These are phyloP conservation scores for Hymenopus coronatus DNA, from an alignment of 2,888 invertebrate species.

Conservation along the genomic window DNA sequence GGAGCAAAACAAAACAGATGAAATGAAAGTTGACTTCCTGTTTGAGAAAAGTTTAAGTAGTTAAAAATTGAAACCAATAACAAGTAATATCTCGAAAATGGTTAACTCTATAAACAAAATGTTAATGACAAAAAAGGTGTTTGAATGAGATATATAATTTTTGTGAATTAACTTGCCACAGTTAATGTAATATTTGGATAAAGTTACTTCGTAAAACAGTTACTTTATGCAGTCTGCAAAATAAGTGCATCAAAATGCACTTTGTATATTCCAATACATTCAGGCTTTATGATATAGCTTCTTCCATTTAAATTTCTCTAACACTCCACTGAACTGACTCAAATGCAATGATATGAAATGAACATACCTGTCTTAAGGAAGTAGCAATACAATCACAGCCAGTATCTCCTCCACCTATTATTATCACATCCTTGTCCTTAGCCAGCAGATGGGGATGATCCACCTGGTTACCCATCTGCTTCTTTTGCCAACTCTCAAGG, in stretches of 20 bases:
- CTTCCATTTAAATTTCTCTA: not conserved
- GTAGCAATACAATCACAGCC: conserved; percentile 99
- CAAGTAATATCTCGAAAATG: no score
- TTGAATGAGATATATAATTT: no score
- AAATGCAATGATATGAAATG: not conserved
- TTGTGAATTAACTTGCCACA: no score
- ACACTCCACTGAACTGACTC: not conserved
- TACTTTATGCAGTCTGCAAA: not conserved
- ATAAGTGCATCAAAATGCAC: not conserved
- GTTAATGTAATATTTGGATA: no score
- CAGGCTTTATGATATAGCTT: not conserved
- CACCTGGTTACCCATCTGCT: conserved; percentile 69
- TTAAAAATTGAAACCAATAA: no score
- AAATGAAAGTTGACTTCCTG: no score
- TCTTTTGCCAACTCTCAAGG: conserved; percentile 94
- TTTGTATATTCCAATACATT: not conserved
- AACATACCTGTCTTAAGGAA: conserved; percentile 70
- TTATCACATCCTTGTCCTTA: conserved; percentile 87
- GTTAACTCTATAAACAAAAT: no score
- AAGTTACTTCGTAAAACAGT: not conserved
- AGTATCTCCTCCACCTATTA: conserved; percentile 77
- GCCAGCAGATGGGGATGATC: conserved; percentile 66
- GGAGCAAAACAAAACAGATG: no score
- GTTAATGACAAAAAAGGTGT: no score
- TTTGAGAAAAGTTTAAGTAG: no score